Percentiles rank a stretch among this genome's conserved stretches.
These are phyloP conservation scores for Heterotis niloticus DNA, from an alignment of 2,113 vertebrate genomes.

Conservation along the genomic window DNA sequence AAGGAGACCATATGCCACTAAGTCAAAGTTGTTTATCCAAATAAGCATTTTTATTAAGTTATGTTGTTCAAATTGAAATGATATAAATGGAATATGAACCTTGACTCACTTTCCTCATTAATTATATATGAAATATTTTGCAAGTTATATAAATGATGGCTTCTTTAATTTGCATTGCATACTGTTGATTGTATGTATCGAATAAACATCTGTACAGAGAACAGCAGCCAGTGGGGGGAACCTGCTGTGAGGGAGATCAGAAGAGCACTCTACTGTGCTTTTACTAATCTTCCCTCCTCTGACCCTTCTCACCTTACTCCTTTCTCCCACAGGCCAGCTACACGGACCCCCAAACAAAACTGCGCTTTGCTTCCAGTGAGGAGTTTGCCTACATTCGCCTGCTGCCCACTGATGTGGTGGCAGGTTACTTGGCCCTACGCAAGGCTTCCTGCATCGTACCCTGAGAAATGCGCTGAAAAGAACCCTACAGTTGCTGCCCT, in stretches of 20 bases:
- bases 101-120: not conserved
- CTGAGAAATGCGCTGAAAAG: conserved; percentile 51
- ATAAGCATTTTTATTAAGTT: too few relatives aligned
- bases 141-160: not conserved
- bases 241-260: too few relatives aligned
- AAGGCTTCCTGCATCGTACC: conserved; percentile 93
- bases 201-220: too few relatives aligned
- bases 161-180: not conserved
- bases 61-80: not conserved
- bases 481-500: not conserved
- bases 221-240: too few relatives aligned
- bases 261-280: not conserved
- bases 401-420: conserved; percentile 87
- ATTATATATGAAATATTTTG: not conserved
- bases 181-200: too few relatives aligned
- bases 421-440: conserved; percentile 86
- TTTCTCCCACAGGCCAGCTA: conserved; percentile 80
- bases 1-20: too few relatives aligned
- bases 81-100: not conserved
- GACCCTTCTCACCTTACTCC: not conserved
- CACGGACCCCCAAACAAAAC: conserved; percentile 95
- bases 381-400: conserved; percentile 95
- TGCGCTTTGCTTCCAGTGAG: conserved; percentile 85
- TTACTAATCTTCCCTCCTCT: not conserved
- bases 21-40: not conserved